Base-by-base conservation (phyloP, 2,888 invertebrate genomes). In the Drosophila prostipennis region DNA sequence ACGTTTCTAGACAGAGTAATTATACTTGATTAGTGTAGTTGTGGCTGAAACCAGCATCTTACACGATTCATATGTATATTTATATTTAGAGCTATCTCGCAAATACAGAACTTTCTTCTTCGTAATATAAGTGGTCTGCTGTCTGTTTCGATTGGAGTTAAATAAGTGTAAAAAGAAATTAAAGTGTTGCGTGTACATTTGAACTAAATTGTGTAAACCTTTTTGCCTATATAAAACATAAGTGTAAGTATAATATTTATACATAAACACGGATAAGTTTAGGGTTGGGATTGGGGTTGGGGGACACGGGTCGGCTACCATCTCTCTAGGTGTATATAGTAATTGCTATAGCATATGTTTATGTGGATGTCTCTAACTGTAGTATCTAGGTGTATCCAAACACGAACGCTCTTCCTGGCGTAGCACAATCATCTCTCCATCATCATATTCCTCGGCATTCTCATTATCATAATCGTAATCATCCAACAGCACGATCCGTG, bases 201-300 rank as follows among this genome's bases (percentile, higher is more conserved):
- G 85, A 85, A 87, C 87, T 83, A 87, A 83, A 87, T 87, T 87
- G 81, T 84, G 68, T 82, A 87, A 76, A 79, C 81, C 81, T 68
- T 86, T 86, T 84, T 52, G 71, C 87, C 84, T 80, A 84, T 74
- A 80, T 80, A 77, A 82, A 87, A 77, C 67, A 77, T 84, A 80
- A 75, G 75, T 80, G 69, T 79, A 86, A 78, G 78, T 78, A 61
- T 78, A 83, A 46, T 87, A 83, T 81, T 82, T 87, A 74, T 87
- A 84, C 87, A 86, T 72, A 61, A 71, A 72, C 65, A 65, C 63
- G 70, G 69, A 69, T 69, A 45, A 45, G 49, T 43, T 43, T 42
- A 10, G 32, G 29, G 13, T 3, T 19, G 48, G 46, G n/a, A n/a
- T n/a, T n/a, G n/a, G 48, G 11, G 8, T 32, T n/a, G 48, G 32